Evolutionary conservation across 2,797 vertebrate species (phyloP), one percentile per base, ranked within the genome.

Genomic region (Darevskia mixta): DNA sequence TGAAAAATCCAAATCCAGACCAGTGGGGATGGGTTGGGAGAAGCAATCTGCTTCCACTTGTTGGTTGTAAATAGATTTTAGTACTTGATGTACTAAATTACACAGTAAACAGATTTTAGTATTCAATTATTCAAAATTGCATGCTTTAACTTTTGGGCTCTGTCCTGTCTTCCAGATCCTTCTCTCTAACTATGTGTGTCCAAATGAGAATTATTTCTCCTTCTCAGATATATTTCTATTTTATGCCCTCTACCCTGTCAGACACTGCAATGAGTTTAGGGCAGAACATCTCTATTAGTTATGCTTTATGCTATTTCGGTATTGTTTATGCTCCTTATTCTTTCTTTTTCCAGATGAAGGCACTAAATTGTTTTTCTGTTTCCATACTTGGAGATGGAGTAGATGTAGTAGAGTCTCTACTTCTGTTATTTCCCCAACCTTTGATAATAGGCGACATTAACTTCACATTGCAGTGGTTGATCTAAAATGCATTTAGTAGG

Each of bases 371-470:
- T 55, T 72, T 80, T 49, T 20, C 32, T 27, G 10, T 61, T 55
- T 64, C 8, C 32, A 64, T 61, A 17, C 49, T 64, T 41, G 55
- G 32, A 75, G 49, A 61, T 61, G 35, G 75, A 58, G 61, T 55
- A 76, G 25, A 27, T 6, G 55, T 32, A 35, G 17, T 43, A 18
- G 27, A 38, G 8, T 61, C 32, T 11, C 35, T 55, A 35, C 49
- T 35, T n/a, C 75, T 61, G 55, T 41, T 76, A 64, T 10, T 75
- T 41, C 18, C 41, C 72, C 61, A 75, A 85, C 61, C 35, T 25
- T 76, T 58, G 72, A 85, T 25, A 85, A 61, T 41, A 76, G 71
- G 10, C 8, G 75, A 15, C 55, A 61, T 76, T 85, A 76, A 85
- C 35, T 75, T 38, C 71, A 84, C 49, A 61, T 84, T 73, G 73